Percentiles rank a stretch among this genome's conserved stretches.
Evolutionary conservation across 2,888 invertebrate genomes (phyloP).

Genomic region (Ceratothoa steindachneri): DNA sequence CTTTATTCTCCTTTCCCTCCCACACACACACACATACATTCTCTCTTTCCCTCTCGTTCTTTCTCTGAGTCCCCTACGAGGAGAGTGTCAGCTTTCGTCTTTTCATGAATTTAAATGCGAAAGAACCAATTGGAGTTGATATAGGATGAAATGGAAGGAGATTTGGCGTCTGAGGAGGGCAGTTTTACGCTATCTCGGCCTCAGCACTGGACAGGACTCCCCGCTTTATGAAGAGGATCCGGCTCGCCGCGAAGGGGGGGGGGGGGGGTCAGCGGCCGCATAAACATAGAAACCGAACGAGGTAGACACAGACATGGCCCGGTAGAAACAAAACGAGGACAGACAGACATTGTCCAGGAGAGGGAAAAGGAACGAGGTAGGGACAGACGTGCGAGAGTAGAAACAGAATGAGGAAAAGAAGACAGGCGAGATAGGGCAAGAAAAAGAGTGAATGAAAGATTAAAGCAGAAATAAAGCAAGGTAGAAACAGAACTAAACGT

Average conservation of each 20-base stretch:
- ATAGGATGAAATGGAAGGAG: slow-evolving; percentile 12
- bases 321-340: too few relatives aligned
- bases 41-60: not conserved
- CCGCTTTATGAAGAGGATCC: not conserved
- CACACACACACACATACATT: too few relatives aligned
- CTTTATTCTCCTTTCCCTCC: not conserved
- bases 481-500: too few relatives aligned
- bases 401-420: too few relatives aligned
- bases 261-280: too few relatives aligned
- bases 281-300: too few relatives aligned
- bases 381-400: not conserved
- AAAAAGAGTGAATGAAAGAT: not conserved
- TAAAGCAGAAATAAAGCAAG: not conserved
- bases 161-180: slow-evolving; percentile 8
- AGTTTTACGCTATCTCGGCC: slow-evolving; percentile 10
- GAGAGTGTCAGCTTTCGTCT: slow-evolving; percentile 7
- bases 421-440: not conserved
- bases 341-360: too few relatives aligned
- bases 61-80: slow-evolving; percentile 17
- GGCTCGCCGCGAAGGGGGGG: too few relatives aligned
- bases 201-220: slow-evolving; percentile 3
- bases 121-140: slow-evolving; percentile 10
- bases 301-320: too few relatives aligned
- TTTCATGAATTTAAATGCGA: slow-evolving; percentile 13
- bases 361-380: not conserved